Conservation (phyloP, 2,888 invertebrate genomes). For the Strigamia crassipes region DNA sequence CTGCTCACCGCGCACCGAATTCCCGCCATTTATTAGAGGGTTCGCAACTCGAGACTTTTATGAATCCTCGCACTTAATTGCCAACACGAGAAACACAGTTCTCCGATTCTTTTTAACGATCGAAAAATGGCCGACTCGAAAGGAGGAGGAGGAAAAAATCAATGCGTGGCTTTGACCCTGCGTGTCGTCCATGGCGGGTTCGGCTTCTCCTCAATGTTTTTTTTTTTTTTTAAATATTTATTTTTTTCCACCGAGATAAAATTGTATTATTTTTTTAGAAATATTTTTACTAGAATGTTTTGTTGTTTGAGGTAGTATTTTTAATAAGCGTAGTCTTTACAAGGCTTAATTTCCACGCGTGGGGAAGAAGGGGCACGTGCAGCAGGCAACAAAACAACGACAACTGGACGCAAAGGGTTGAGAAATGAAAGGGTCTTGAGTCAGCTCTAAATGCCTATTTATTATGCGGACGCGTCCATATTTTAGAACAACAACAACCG, state of each 20-base stretch:
- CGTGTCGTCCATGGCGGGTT: neutral
- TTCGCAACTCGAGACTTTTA: neutral
- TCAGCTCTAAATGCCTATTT: slow-evolving; percentile 4
- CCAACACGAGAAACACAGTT: neutral
- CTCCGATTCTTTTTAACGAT: neutral
- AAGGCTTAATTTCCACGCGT: slow-evolving; percentile 1
- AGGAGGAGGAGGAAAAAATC: slow-evolving; percentile 3
- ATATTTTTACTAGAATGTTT: too few species aligned
- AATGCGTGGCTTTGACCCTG: neutral
- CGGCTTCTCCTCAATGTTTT: neutral
- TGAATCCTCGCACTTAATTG: neutral
- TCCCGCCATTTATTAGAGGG: slow-evolving; percentile 16
- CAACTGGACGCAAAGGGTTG: slow-evolving; percentile 33
- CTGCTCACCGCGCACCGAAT: neutral
- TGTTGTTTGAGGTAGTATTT: neutral
- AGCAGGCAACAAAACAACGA: slow-evolving; percentile 23
- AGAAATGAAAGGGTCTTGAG: slow-evolving; percentile 27
- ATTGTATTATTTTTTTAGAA: neutral
- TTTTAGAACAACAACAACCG: slow-evolving; percentile 19
- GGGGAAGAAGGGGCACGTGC: slow-evolving; percentile 13
- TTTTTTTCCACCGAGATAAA: too few species aligned
- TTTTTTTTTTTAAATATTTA: neutral
- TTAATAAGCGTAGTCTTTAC: neutral
- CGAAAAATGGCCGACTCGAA: neutral
- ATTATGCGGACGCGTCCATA: slow-evolving; percentile 18